Percentiles rank a stretch among this genome's conserved stretches.
These are phyloP conservation scores for Lophochroa leadbeateri DNA, from an alignment of 2,113 vertebrate genomes.

Conservation along the genomic window DNA sequence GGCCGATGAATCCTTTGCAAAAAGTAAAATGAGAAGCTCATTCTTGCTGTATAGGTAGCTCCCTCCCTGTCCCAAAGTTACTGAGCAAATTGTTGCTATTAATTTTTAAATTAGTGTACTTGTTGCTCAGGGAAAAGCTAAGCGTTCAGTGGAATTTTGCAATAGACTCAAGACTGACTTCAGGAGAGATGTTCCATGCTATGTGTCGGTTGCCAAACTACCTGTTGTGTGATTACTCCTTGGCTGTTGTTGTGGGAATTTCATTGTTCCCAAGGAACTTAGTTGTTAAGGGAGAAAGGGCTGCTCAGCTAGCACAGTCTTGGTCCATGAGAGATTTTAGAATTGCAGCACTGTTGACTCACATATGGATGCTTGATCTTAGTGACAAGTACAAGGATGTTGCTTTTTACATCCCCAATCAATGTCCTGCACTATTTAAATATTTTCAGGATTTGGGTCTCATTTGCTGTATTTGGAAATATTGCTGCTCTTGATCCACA, in stretches of 20 bases:
- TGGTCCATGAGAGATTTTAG: background rate
- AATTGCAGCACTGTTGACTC: background rate
- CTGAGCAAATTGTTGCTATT: conserved; percentile 43
- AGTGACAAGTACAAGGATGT: background rate
- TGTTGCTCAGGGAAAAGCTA: background rate
- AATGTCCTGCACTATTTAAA: background rate
- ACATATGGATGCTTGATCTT: background rate
- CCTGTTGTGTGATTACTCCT: background rate
- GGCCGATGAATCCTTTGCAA: background rate
- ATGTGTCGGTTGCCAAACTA: background rate
- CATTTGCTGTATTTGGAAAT: background rate
- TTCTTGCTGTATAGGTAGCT: background rate
- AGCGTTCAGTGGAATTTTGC: background rate
- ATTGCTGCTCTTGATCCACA: background rate
- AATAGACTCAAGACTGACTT: background rate
- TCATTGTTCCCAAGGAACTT: background rate
- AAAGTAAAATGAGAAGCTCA: background rate
- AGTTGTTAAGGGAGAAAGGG: background rate
- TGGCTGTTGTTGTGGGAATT: background rate
- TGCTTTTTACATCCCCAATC: background rate
- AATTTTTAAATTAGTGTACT: conserved; percentile 24
- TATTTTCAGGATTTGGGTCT: background rate
- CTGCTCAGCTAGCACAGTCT: background rate
- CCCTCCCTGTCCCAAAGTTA: background rate
- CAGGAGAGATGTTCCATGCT: background rate